Base-by-base conservation (phyloP, 1,140 invertebrate genomes). In the Sarcophaga bullata region DNA sequence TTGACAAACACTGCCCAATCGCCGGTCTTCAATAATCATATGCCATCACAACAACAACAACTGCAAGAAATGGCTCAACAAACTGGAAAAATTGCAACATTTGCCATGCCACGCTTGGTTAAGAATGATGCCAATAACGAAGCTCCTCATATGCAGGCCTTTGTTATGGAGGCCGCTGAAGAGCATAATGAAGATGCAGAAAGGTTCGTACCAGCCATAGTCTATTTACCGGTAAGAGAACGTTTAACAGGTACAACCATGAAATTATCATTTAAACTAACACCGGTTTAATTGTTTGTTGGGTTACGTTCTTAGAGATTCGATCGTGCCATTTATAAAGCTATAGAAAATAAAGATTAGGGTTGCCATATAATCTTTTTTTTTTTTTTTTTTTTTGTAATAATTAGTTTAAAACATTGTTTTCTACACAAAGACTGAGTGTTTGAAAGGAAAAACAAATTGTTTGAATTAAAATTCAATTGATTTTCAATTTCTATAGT, bases 241-340 rank as follows among this genome's bases (percentile, higher is more conserved):
- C 94, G 95, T 89, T 93, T 97, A 84, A 94, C 93, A 85, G 93
- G 94, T 86, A 93, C 94, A 37, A 37, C 25, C 82, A 92, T 97
- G 85, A 96, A 96, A 82, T 94, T 97, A 81, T 97, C 96, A 88
- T 97, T 98, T 90, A 97, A 94, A 85, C 94, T 98, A 80, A 98
- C 95, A 86, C 97, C 97, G 83, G 95, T 96, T 91, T 97, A 94
- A 88, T n/a, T 58, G n/a, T 58, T 80, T 19, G 50, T 80, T 80
- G 17, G 11, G 13, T 58, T 80, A 80, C 13, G 8, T 46, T 80
- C 17, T 25, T 76, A 46, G 9, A 15, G 46, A 4, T 8, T 47
- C 25, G 4, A 37, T 37, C 25, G 25, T 37, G 25, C 25, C 25
- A 4, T 37, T 37, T 37, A 4, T 2, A 37, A 37, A 37, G 25